phyloP scores from a whole-genome alignment of 2,797 vertebrate species.

The Hephaestus fuliginosus region DNA sequence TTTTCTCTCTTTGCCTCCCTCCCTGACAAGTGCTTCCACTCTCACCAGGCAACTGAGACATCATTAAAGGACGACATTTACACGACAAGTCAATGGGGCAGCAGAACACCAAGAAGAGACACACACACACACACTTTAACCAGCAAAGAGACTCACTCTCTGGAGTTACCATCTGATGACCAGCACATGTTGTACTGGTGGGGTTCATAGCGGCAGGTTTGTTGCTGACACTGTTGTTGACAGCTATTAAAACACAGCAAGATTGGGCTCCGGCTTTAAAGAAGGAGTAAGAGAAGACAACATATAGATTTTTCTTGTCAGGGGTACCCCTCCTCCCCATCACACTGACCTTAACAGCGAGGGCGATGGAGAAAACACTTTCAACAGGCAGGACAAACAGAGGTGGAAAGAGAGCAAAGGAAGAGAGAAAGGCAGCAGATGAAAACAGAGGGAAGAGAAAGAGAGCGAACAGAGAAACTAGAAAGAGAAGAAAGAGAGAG shows the following conservation, averaged over 20 bases:
- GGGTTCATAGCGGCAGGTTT: conserved; percentile 44
- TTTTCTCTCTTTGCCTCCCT: conserved; percentile 40
- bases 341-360: conserved; percentile 85
- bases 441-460: conserved; percentile 67
- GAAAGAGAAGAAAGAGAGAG: conserved; percentile 51
- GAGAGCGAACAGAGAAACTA: conserved; percentile 70
- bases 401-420: conserved; percentile 76
- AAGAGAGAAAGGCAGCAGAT: conserved; percentile 64
- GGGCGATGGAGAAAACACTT: conserved; percentile 78
- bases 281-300: conserved; percentile 83
- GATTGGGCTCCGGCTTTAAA: conserved; percentile 81
- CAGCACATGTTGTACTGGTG: conserved; percentile 49
- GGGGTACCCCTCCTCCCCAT: conserved; percentile 76
- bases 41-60: conserved; percentile 74
- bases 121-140: conserved; percentile 20
- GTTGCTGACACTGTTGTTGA: conserved; percentile 77
- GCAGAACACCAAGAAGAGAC: conserved; percentile 26
- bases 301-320: conserved; percentile 89
- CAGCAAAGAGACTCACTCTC: conserved; percentile 46
- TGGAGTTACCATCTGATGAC: conserved; percentile 66
- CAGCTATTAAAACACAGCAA: conserved; percentile 83
- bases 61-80: conserved; percentile 78
- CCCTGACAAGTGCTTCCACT: conserved; percentile 67
- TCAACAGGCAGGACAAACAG: conserved; percentile 81
- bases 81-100: conserved; percentile 61